Conservation (phyloP, 2,888 invertebrate genomes). For the Argynnis bischoffii region DNA sequence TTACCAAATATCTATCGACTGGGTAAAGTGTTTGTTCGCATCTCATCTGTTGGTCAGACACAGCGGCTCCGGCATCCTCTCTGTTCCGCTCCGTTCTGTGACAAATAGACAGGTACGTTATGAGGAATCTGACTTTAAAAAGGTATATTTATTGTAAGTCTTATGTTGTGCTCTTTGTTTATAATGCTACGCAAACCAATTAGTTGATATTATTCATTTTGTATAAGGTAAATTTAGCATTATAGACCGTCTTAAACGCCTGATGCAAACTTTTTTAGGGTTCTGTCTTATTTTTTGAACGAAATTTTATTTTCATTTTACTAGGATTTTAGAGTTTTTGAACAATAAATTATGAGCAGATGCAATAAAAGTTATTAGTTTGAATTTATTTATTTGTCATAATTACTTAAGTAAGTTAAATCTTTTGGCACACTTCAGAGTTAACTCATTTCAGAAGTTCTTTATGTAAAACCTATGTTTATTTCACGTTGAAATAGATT, state of each 20-base stretch:
- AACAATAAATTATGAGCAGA: too few species aligned
- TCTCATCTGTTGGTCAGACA: slow-evolving; percentile 80
- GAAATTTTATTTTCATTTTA: too few species aligned
- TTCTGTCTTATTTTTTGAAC: too few species aligned
- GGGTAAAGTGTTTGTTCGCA: slow-evolving; percentile 58
- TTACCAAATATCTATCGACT: slow-evolving; percentile 80
- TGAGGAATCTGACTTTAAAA: background rate
- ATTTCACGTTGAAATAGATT: background rate
- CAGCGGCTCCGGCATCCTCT: slow-evolving; percentile 76
- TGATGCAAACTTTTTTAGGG: too few species aligned
- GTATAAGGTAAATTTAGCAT: too few species aligned
- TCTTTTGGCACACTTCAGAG: too few species aligned
- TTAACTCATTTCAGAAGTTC: background rate
- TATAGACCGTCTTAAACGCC: too few species aligned
- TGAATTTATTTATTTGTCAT: too few species aligned
- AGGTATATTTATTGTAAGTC: background rate
- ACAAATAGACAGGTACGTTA: slow-evolving; percentile 43
- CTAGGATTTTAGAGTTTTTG: too few species aligned
- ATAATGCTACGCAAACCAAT: background rate
- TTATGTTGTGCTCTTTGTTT: background rate
- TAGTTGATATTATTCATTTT: too few species aligned
- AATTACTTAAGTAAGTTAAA: too few species aligned
- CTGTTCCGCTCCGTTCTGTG: slow-evolving; percentile 64
- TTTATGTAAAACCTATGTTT: background rate
- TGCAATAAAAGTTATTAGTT: too few species aligned